These are phyloP conservation scores for Enteromius anoplus DNA, from an alignment of 2,797 vertebrate genomes.

Conservation along the genomic window DNA sequence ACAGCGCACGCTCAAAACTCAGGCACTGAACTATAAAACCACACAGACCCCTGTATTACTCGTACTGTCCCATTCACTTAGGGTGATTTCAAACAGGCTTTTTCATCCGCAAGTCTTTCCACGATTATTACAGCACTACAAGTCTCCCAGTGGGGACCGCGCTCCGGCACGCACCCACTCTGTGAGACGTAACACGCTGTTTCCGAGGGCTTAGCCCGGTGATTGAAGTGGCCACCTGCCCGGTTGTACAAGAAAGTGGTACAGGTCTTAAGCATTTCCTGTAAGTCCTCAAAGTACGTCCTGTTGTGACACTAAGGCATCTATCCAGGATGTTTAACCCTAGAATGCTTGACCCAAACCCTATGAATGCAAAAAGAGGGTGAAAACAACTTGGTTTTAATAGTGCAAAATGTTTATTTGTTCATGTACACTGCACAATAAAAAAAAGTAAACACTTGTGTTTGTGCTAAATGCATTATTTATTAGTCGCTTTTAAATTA, in stretches of 20 bases:
- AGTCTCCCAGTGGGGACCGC: conserved; percentile 29
- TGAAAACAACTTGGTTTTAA: background rate
- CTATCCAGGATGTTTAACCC: background rate
- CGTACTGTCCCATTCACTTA: conserved; percentile 92
- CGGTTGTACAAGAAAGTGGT: conserved; percentile 54
- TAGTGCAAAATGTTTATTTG: background rate
- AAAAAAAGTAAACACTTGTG: no score
- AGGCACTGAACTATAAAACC: conserved; percentile 96
- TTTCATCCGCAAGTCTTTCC: conserved; percentile 69
- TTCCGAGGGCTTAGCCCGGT: conserved; percentile 71
- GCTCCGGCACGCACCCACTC: conserved; percentile 58
- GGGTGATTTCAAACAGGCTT: conserved; percentile 85
- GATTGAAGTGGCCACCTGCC: conserved; percentile 68
- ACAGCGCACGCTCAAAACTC: conserved; percentile 90
- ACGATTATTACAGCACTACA: conserved; percentile 69
- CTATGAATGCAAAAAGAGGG: background rate
- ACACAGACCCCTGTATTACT: conserved; percentile 91
- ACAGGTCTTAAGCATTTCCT: conserved; percentile 64
- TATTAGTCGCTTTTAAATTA: background rate
- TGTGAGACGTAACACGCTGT: conserved; percentile 60
- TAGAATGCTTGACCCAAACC: background rate
- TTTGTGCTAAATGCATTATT: background rate
- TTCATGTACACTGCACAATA: background rate
- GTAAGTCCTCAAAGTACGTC: conserved; percentile 26
- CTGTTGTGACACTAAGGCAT: conserved; percentile 28